Evolutionary conservation across 1,140 invertebrate genomes (phyloP).

Genomic region (Acromyrmex charruanus): DNA sequence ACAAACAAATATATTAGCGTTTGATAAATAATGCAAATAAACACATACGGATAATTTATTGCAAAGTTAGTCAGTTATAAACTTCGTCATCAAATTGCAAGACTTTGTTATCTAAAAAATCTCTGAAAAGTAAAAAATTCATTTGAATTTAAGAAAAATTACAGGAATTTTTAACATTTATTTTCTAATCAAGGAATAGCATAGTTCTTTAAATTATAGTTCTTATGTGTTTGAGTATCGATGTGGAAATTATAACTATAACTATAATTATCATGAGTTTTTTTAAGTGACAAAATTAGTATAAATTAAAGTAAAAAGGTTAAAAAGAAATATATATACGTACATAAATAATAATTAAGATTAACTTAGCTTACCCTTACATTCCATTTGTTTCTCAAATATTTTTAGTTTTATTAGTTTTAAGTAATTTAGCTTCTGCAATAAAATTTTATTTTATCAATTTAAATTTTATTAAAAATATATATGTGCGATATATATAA

Average conservation of each 20-base stretch:
- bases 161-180: neutral
- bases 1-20: neutral
- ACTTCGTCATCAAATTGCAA: neutral
- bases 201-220: neutral
- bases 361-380: neutral
- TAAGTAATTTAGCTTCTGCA: neutral
- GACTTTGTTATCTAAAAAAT: neutral
- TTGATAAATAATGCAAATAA: conserved; percentile 21
- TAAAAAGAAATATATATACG: neutral
- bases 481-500: neutral
- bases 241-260: conserved; percentile 1
- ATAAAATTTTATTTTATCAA: neutral
- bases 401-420: neutral
- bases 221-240: neutral
- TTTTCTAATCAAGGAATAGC: neutral
- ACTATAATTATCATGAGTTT: neutral
- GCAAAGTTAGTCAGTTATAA: neutral
- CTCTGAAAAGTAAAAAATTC: neutral
- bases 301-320: neutral
- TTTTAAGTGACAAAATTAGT: neutral
- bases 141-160: conserved; percentile 15
- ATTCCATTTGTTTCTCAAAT: neutral
- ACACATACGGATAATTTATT: neutral
- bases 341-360: neutral
- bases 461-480: neutral